Evolutionary conservation across 2,113 vertebrate genomes (phyloP).

Genomic region (Nothobranchius kuhntae): DNA sequence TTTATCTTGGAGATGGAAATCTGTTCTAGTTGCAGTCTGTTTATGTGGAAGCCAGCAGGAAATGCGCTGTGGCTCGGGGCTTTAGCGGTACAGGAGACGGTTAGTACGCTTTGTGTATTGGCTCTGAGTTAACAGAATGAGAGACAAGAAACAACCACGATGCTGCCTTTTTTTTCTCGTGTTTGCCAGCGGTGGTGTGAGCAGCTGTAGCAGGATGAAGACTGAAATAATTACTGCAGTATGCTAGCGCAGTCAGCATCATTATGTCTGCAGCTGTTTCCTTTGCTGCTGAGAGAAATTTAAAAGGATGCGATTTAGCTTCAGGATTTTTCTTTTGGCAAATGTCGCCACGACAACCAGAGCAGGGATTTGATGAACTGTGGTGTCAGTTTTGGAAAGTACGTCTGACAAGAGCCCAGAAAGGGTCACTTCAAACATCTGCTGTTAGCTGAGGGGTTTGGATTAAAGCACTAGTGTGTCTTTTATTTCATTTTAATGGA

Average conservation of each 20-base stretch:
- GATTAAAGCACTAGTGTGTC: not conserved
- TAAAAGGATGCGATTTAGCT: constrained; percentile 31
- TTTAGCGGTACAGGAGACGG: constrained; percentile 35
- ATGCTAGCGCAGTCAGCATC: constrained; percentile 42
- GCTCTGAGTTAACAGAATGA: constrained; percentile 45
- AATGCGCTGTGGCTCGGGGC: constrained; percentile 37
- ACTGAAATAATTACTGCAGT: constrained; percentile 67
- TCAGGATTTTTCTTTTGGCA: not conserved
- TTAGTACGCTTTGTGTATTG: constrained; percentile 58
- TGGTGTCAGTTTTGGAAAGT: constrained; percentile 48
- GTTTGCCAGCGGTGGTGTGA: constrained; percentile 61
- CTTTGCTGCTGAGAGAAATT: constrained; percentile 56
- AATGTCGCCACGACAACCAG: constrained; percentile 10
- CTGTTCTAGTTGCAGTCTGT: constrained; percentile 29
- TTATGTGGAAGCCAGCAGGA: constrained; percentile 42
- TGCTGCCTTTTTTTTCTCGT: constrained; percentile 47
- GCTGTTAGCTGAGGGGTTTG: constrained; percentile 29
- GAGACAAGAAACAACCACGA: constrained; percentile 36
- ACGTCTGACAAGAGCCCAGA: constrained; percentile 47
- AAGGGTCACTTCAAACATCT: not conserved
- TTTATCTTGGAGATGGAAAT: constrained; percentile 40
- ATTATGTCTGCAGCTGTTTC: constrained; percentile 66
- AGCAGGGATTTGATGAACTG: constrained; percentile 10
- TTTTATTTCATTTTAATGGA: constrained; percentile 5
- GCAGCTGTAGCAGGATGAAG: constrained; percentile 69